Percentiles rank a stretch among this genome's conserved stretches.
These are phyloP conservation scores for Tor tambroides DNA, from an alignment of 2,113 vertebrate genomes.

Conservation along the genomic window DNA sequence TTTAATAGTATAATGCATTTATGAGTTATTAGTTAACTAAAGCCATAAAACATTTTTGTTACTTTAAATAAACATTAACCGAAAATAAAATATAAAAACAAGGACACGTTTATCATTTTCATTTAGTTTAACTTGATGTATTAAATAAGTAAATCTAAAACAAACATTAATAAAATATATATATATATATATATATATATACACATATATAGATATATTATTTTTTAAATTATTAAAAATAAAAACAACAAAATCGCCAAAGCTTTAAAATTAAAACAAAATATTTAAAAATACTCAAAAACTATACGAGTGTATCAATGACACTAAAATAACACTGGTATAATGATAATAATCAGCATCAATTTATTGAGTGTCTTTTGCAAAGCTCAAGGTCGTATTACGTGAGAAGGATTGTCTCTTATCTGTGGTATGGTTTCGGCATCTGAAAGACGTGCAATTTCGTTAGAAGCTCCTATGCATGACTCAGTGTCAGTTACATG, in stretches of 20 bases:
- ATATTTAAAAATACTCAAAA: neutral
- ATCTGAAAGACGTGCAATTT: slow-evolving; percentile 6
- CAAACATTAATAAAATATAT: no score
- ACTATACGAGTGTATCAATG: neutral
- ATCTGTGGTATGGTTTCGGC: slow-evolving; percentile 5
- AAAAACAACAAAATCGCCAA: neutral
- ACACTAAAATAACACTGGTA: neutral
- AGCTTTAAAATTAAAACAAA: neutral
- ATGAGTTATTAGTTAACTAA: neutral
- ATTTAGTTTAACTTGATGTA: no score
- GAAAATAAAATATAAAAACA: no score
- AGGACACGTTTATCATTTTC: no score
- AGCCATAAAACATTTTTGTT: neutral
- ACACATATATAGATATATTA: no score
- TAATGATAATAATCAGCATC: neutral
- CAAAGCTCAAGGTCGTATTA: neutral
- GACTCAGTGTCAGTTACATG: neutral
- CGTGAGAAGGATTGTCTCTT: neutral
- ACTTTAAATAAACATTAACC: neutral
- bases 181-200: no score
- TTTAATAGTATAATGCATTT: neutral
- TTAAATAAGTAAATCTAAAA: no score
- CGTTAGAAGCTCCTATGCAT: neutral
- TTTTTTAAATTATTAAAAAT: no score
- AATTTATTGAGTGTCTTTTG: neutral